phyloP scores from a whole-genome alignment of 2,888 invertebrate species.

The Baccha elongata region DNA sequence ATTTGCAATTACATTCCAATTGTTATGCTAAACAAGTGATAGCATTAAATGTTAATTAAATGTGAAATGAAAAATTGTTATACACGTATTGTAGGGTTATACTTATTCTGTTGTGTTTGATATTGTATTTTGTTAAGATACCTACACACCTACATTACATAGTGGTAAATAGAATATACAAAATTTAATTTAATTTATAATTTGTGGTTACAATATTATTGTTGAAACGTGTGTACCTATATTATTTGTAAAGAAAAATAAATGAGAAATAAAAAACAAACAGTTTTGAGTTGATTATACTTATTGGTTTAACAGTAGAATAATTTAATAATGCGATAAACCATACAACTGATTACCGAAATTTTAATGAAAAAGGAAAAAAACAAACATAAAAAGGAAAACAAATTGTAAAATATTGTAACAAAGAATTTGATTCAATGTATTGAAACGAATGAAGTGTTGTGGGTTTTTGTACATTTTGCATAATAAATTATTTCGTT shows the following conservation, averaged over 20 bases:
- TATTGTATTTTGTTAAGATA: slow-evolving; percentile 5
- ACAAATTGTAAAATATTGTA: no score
- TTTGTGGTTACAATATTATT: slow-evolving; percentile 6
- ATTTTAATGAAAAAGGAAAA: neutral
- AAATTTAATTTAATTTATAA: slow-evolving; percentile 27
- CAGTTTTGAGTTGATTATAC: neutral
- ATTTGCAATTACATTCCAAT: slow-evolving; percentile 66
- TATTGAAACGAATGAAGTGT: no score
- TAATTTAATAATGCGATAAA: neutral
- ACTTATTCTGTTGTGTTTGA: neutral
- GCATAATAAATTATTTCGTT: no score
- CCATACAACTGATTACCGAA: slow-evolving; percentile 3
- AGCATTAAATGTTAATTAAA: slow-evolving; percentile 69
- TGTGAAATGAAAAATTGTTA: slow-evolving; percentile 17
- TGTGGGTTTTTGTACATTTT: no score
- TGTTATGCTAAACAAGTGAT: slow-evolving; percentile 68
- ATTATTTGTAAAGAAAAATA: neutral
- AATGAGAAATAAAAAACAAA: neutral
- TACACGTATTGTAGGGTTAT: neutral
- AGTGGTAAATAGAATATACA: neutral
- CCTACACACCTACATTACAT: no score
- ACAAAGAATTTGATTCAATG: no score
- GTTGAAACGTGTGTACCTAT: neutral
- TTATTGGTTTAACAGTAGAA: neutral
- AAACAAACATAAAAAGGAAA: no score